Base-by-base conservation (phyloP, 2,113 vertebrate species). In the Sinocyclocheilus rhinocerous region DNA sequence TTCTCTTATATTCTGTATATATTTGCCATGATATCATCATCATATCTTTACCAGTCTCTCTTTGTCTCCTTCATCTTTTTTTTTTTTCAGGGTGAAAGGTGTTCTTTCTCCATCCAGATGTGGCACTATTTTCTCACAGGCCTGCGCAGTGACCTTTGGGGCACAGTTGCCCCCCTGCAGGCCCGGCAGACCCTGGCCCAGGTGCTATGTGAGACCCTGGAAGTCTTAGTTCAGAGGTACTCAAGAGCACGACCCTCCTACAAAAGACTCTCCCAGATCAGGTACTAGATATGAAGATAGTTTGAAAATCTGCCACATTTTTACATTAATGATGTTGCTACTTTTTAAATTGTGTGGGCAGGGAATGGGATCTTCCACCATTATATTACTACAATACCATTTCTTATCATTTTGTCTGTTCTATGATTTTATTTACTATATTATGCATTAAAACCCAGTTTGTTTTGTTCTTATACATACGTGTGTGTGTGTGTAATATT, bases 91-190 rank as follows among this genome's bases (percentile, higher is more conserved):
- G 98, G 97, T n/a, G 98, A 98, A 93, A 95, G 97, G 92, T 98
- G 97, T 87, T 99, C 97, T 76, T 99, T 99, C 92, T 97, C 98
- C 0, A 90, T 99, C 93, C 97, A 98, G 94, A 99, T 99, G 97
- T 99, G 98, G 98, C 95, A 97, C 93, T 99, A 98, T 92, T 99
- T 98, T 94, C 96, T 96, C 94, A 95, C 93, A 90, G 95, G 95
- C 86, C 95, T 99, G 90, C 97, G 91, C 87, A 95, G 96, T 7
- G 98, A 99, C 94, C 94, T 99, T 6, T 98, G 97, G 97, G 93
- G 90, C 45, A 87, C 95, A 73, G 93, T 98, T 79, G 95, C 97
- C 0, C 92, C 96, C 2, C 90, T 88, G 36, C 85, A 93, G 92
- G 96, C 96, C 88, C 96, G 95, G 89, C 94, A 96, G 83, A 93